A percentile compares a stretch with the other conserved stretches of the same genome.
These are phyloP conservation scores for Lithobates sylvaticus DNA, from an alignment of 2,797 vertebrate genomes.

Conservation along the genomic window DNA sequence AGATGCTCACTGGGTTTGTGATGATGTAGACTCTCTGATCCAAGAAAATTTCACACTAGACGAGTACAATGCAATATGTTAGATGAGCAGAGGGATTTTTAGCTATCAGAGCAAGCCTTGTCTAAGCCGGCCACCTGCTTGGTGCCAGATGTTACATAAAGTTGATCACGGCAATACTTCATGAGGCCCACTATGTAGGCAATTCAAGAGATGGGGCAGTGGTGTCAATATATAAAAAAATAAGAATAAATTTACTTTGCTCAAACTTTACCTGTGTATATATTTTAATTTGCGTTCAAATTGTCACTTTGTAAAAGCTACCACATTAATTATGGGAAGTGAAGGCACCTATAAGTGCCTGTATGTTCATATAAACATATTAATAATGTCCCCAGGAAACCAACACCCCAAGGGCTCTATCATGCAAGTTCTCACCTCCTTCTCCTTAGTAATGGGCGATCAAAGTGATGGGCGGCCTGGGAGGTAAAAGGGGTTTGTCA, in stretches of 20 bases:
- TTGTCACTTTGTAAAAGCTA: too few relatives aligned
- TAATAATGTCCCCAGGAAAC: too few relatives aligned
- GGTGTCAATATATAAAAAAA: not conserved
- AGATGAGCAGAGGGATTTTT: conserved; percentile 58
- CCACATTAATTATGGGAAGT: too few relatives aligned
- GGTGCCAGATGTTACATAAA: conserved; percentile 52
- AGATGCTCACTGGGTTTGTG: conserved; percentile 59
- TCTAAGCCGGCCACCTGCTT: conserved; percentile 55
- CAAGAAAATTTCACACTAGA: conserved; percentile 57
- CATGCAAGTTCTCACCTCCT: too few relatives aligned
- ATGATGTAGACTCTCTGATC: conserved; percentile 58
- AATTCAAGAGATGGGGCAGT: not conserved
- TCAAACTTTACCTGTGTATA: too few relatives aligned
- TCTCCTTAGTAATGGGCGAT: too few relatives aligned
- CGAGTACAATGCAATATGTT: conserved; percentile 57
- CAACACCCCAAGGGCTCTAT: too few relatives aligned
- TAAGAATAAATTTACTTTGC: not conserved
- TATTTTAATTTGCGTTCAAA: too few relatives aligned
- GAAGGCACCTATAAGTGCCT: too few relatives aligned
- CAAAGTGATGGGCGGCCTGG: too few relatives aligned
- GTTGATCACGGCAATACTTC: conserved; percentile 2
- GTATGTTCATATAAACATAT: too few relatives aligned
- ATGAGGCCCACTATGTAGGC: not conserved
- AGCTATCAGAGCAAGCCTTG: conserved; percentile 54
- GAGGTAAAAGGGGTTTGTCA: too few relatives aligned